Conservation (phyloP, 2,888 invertebrate species). For the Ophion ellenae region DNA sequence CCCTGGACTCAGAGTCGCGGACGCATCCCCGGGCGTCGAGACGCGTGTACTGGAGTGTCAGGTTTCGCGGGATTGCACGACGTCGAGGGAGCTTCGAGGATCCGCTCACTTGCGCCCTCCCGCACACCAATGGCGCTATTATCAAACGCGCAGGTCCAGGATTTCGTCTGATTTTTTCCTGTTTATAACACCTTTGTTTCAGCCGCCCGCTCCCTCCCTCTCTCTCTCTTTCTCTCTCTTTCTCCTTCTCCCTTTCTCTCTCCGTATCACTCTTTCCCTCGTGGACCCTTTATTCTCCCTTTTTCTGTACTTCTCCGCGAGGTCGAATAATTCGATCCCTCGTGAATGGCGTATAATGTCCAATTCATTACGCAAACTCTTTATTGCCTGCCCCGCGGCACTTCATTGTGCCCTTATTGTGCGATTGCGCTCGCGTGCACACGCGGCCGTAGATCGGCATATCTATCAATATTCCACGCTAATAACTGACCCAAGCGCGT, state of each 20-base stretch:
- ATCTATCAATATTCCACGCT: background rate
- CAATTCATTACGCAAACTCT: slow-evolving; percentile 75
- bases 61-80: slow-evolving; percentile 74
- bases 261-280: slow-evolving; percentile 2
- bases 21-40: slow-evolving; percentile 82
- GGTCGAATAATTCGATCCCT: slow-evolving; percentile 25
- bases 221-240: slow-evolving; percentile 38
- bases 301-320: slow-evolving; percentile 20
- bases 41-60: slow-evolving; percentile 81
- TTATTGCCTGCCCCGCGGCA: slow-evolving; percentile 63
- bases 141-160: slow-evolving; percentile 68
- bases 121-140: slow-evolving; percentile 74
- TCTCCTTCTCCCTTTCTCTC: slow-evolving; percentile 6
- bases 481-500: no score
- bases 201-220: background rate
- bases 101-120: slow-evolving; percentile 72
- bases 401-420: slow-evolving; percentile 3
- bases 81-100: slow-evolving; percentile 71
- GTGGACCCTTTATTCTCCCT: slow-evolving; percentile 8
- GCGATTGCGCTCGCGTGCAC: background rate
- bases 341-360: slow-evolving; percentile 71
- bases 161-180: slow-evolving; percentile 59
- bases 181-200: slow-evolving; percentile 4
- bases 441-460: background rate
- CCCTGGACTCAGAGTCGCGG: slow-evolving; percentile 60